Percentiles rank a stretch among this genome's conserved stretches.
phyloP scores from a whole-genome alignment of 2,888 invertebrate species.

The Drosophila ezoana region DNA sequence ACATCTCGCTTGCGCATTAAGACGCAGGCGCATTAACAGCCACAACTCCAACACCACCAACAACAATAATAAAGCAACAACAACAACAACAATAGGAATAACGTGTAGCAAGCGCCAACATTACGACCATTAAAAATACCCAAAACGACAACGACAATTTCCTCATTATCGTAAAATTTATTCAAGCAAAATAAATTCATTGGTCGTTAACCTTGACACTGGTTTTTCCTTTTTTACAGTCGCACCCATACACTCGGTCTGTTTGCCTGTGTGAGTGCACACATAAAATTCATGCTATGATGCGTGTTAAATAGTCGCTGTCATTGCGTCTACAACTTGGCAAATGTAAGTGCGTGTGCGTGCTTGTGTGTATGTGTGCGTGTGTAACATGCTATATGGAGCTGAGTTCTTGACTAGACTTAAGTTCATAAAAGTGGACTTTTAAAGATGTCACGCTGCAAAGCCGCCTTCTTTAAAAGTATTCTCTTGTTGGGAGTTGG shows the following conservation, averaged over 20 bases:
- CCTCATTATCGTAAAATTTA: conserved; percentile 85
- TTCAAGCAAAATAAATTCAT: conserved; percentile 85
- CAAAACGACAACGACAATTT: conserved; percentile 82
- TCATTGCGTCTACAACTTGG: conserved; percentile 56
- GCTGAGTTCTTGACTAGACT: conserved; percentile 32
- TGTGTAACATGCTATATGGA: conserved; percentile 12
- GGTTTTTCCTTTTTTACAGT: conserved; percentile 77
- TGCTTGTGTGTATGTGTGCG: conserved; percentile 8
- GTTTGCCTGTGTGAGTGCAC: conserved; percentile 27
- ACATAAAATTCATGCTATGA: conserved; percentile 71
- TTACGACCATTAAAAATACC: conserved; percentile 82
- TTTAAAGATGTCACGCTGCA: conserved; percentile 18
- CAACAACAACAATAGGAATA: conserved; percentile 29
- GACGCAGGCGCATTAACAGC: conserved; percentile 54
- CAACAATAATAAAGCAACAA: conserved; percentile 19
- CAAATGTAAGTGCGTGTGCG: conserved; percentile 7
- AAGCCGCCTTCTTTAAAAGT: neutral
- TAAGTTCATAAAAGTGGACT: conserved; percentile 38
- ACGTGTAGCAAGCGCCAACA: conserved; percentile 65
- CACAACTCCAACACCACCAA: conserved; percentile 13
- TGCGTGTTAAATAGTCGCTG: conserved; percentile 78
- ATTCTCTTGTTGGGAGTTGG: neutral
- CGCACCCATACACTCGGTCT: conserved; percentile 37
- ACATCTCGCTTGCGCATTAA: conserved; percentile 39
- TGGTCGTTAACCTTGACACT: conserved; percentile 86